Percentiles rank a stretch among this genome's conserved stretches.
Evolutionary conservation across 2,888 invertebrate species (phyloP).

Genomic region (Pantelozetes paolii): DNA sequence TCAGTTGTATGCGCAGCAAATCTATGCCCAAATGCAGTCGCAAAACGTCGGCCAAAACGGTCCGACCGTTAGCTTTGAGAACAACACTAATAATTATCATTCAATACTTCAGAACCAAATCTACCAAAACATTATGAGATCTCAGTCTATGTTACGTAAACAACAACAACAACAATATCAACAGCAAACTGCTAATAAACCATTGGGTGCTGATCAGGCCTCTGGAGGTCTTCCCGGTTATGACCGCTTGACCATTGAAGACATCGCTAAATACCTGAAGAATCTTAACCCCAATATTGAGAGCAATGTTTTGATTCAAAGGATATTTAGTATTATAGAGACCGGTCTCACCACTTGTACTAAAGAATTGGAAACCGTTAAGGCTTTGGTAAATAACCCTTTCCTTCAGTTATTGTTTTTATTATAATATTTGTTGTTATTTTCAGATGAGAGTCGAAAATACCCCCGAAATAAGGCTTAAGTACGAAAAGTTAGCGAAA

Average conservation of each 20-base stretch:
- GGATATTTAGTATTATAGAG: background rate
- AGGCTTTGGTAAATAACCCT: background rate
- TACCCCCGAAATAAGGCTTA: background rate
- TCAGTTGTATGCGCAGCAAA: background rate
- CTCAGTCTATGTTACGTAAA: background rate
- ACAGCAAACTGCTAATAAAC: background rate
- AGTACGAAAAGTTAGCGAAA: slow-evolving; percentile 23
- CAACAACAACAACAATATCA: slow-evolving; percentile 16
- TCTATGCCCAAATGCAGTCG: background rate
- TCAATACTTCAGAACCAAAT: background rate
- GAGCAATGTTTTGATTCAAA: background rate
- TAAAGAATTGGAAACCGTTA: background rate
- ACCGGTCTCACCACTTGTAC: slow-evolving; percentile 6
- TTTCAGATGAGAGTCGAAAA: background rate
- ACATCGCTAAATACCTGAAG: background rate
- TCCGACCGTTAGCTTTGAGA: background rate
- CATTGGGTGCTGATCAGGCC: too few species aligned
- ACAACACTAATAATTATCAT: background rate
- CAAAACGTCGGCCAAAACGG: background rate
- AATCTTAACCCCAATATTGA: background rate
- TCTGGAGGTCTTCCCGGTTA: background rate
- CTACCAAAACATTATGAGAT: slow-evolving; percentile 1
- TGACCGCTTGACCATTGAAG: slow-evolving; percentile 17
- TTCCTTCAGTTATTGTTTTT: background rate
- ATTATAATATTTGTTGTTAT: background rate